Conservation (phyloP, 2,797 vertebrate species). For the Meriones psammophilus region DNA sequence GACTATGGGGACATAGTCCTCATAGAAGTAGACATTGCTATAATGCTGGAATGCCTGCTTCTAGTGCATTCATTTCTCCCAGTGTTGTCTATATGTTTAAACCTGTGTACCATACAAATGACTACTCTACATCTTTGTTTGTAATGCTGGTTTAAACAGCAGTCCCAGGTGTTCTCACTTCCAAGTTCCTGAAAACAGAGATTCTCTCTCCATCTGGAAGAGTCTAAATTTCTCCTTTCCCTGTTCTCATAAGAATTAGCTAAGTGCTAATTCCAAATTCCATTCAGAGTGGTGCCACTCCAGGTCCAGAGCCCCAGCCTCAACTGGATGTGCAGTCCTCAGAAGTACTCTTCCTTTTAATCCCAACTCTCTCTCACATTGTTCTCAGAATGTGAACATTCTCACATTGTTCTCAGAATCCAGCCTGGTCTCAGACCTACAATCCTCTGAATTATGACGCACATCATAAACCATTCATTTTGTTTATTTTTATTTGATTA, state of each 20-base stretch:
- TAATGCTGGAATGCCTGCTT: neutral
- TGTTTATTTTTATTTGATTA: neutral
- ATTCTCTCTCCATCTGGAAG: conserved; percentile 1
- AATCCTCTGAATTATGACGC: neutral
- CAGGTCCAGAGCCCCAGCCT: neutral
- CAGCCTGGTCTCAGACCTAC: neutral
- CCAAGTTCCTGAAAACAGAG: neutral
- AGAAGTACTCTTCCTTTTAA: neutral
- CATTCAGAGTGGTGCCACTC: neutral
- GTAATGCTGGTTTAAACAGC: neutral
- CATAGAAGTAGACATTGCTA: neutral
- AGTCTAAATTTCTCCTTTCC: neutral
- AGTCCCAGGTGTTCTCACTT: neutral
- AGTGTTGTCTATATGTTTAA: neutral
- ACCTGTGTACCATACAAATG: neutral
- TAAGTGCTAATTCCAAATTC: neutral
- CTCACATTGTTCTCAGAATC: neutral
- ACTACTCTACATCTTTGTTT: neutral
- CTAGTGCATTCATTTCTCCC: neutral
- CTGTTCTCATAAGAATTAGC: neutral
- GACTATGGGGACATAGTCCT: neutral
- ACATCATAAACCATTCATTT: neutral
- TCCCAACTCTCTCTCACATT: neutral
- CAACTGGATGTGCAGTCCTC: neutral
- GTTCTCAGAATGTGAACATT: neutral